Evolutionary conservation across 2,797 vertebrate genomes (phyloP), one percentile per base, ranked within the genome.

Genomic region (Furcifer pardalis): DNA sequence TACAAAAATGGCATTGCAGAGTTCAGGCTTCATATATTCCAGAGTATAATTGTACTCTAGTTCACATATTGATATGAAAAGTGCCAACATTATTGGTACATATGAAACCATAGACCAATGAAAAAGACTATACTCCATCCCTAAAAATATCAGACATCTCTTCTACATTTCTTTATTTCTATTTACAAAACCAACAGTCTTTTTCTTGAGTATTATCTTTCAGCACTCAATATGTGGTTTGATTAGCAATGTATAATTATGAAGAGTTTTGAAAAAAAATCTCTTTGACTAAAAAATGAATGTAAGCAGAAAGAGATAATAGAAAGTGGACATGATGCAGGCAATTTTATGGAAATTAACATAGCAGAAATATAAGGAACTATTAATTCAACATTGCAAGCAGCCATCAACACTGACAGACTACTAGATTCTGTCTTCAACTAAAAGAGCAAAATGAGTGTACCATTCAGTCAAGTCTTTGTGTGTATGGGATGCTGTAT

Each of bases 331-430:
- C 13, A 13, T 12, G 37, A 52, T 37, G n/a, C 1, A 35, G 10
- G 63, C 44, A 49, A 35, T 68, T 79, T 68, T 68, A 68, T 68
- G 63, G n/a, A 79, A 79, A 66, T 79, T 79, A 79, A 5, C 37
- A 62, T 79, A 44, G 42, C 60, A 40, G 30, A 32, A 79, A 23
- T 35, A 35, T 8, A 25, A 63, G 17, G 77, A 77, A 19, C 7
- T n/a, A 68, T 79, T 68, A 66, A 68, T 68, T 52, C 78, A 68
- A 5, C n/a, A 68, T 37, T 49, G n/a, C n/a, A 21, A 79, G 46
- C 19, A 68, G 21, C 23, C 44, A 37, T 12, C 21, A 79, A 49
- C 63, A 79, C n/a, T 27, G 78, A 68, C 42, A 79, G 23, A 63
- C 19, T 44, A 52, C 5, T 9, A 65, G 77, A 79, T 30, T 35